Evolutionary conservation across 2,797 vertebrate genomes (phyloP).

Genomic region (Bryconaethiops microstoma): DNA sequence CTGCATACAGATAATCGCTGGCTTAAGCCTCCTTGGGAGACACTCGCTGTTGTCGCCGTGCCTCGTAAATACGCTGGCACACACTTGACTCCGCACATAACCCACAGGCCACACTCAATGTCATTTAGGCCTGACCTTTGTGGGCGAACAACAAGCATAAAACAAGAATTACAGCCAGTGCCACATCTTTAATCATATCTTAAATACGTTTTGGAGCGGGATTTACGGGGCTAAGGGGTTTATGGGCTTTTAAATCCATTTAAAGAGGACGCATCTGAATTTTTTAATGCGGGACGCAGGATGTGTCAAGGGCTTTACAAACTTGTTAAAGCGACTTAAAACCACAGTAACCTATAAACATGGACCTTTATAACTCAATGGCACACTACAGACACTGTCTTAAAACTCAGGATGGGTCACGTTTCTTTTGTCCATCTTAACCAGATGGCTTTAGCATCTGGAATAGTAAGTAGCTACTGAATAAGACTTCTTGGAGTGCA

Average conservation of each 20-base stretch:
- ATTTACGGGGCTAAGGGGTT: conserved; percentile 40
- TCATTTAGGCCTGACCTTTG: conserved; percentile 45
- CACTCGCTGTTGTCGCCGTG: not conserved
- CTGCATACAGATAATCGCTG: not conserved
- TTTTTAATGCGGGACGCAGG: conserved; percentile 23
- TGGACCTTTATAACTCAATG: conserved; percentile 14
- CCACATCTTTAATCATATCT: conserved; percentile 45
- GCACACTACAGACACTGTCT: not conserved
- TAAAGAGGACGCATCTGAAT: conserved; percentile 42
- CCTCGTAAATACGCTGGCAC: conserved; percentile 24
- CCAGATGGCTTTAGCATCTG: not conserved
- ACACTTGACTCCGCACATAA: conserved; percentile 2
- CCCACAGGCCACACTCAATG: conserved; percentile 12
- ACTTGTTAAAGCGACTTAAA: conserved; percentile 43
- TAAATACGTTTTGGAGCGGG: conserved; percentile 38
- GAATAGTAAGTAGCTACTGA: not conserved
- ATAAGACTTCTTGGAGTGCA: no score
- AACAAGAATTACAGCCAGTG: conserved; percentile 35
- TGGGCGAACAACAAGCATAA: conserved; percentile 40
- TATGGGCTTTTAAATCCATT: conserved; percentile 45
- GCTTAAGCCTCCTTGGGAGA: conserved; percentile 13
- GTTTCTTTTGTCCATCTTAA: not conserved
- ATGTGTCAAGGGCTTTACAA: conserved; percentile 49
- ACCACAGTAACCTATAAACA: conserved; percentile 19
- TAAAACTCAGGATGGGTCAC: not conserved